These are phyloP conservation scores for Heloderma charlesbogerti DNA, from an alignment of 2,113 vertebrate genomes.

Conservation along the genomic window DNA sequence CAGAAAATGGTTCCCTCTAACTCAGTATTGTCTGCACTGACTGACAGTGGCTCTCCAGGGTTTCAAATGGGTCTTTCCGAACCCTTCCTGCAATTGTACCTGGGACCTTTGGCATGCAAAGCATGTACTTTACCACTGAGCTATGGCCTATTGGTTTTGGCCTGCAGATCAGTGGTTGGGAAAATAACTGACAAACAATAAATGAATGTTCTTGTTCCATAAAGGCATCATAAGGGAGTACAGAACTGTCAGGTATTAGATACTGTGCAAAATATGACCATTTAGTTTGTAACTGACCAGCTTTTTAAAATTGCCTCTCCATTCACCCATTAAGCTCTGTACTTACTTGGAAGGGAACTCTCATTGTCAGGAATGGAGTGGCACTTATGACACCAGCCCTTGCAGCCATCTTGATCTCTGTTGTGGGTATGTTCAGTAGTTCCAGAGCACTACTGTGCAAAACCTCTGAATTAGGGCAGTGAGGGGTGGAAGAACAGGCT, in stretches of 20 bases:
- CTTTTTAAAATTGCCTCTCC: neutral
- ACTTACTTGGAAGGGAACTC: neutral
- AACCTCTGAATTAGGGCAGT: too few relatives aligned
- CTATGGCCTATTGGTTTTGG: neutral
- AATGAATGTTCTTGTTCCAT: neutral
- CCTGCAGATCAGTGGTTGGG: neutral
- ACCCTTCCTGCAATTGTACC: neutral
- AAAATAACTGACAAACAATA: neutral
- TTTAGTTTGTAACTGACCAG: neutral
- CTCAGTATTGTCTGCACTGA: neutral
- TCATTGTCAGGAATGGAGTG: neutral
- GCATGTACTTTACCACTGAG: neutral
- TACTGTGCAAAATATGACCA: neutral
- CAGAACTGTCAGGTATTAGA: neutral
- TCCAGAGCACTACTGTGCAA: neutral
- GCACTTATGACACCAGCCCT: too few relatives aligned
- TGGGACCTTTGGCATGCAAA: neutral
- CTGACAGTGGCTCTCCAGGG: too few relatives aligned
- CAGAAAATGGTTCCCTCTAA: neutral
- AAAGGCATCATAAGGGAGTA: neutral
- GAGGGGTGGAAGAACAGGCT: neutral
- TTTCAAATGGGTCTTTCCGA: neutral
- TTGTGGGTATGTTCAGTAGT: neutral
- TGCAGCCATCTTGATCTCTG: neutral
- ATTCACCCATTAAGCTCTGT: neutral